phyloP scores from a whole-genome alignment of 2,888 invertebrate genomes.

The Neoaliturus tenellus region DNA sequence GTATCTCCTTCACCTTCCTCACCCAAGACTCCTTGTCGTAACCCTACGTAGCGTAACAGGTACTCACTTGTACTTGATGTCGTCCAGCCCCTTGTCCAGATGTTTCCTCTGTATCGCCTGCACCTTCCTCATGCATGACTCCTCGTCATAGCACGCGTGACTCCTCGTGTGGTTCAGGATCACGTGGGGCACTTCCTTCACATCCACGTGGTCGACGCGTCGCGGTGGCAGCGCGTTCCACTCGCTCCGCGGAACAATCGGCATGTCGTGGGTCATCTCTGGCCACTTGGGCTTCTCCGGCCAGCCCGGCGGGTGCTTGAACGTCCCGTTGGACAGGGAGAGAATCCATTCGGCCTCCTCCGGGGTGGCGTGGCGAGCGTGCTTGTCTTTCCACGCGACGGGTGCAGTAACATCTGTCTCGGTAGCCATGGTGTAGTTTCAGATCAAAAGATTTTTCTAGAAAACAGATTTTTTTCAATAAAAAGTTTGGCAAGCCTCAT shows the following conservation, averaged over 20 bases:
- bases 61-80: constrained; percentile 30
- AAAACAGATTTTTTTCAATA: no score
- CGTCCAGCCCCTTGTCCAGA: background rate
- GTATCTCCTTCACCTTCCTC: no score
- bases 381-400: background rate
- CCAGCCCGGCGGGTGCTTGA: background rate
- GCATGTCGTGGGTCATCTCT: background rate
- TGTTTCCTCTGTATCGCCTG: constrained; percentile 16
- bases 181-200: background rate
- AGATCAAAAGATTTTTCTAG: no score
- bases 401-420: no score
- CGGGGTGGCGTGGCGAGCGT: background rate
- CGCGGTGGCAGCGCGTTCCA: background rate
- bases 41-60: no score
- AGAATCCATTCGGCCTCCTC: background rate
- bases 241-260: background rate
- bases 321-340: background rate
- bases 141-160: background rate
- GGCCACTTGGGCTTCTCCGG: background rate
- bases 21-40: no score
- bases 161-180: constrained; percentile 12
- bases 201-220: background rate
- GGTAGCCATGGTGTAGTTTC: no score
- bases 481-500: no score
- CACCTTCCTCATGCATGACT: background rate